Percentiles rank a stretch among this genome's conserved stretches.
phyloP scores from a whole-genome alignment of 2,888 invertebrate genomes.

The Ormia ochracea region DNA sequence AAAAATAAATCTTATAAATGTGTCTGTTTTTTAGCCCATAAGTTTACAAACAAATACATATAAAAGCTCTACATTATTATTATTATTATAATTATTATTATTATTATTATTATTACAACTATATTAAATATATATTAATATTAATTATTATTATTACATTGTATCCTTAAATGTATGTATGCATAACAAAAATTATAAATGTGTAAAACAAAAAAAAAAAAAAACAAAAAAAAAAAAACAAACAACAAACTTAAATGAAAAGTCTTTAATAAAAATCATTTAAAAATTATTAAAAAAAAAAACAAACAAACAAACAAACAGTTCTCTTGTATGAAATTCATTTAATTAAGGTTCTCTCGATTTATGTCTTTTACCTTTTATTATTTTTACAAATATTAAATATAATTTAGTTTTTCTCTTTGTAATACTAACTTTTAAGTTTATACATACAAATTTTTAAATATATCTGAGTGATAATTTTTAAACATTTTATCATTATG shows the following conservation, averaged over 20 bases:
- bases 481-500: not conserved
- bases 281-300: constrained; percentile 60
- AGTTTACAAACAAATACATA: constrained; percentile 66
- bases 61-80: constrained; percentile 48
- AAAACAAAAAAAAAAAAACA: constrained; percentile 5
- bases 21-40: constrained; percentile 75
- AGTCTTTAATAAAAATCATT: constrained; percentile 62
- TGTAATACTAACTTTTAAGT: not conserved
- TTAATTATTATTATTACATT: constrained; percentile 50
- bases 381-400: not conserved
- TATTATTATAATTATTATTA: constrained; percentile 42
- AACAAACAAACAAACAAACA: not conserved
- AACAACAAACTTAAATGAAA: constrained; percentile 49
- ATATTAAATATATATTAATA: constrained; percentile 45
- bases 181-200: constrained; percentile 62
- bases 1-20: constrained; percentile 64
- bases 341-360: not conserved
- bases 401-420: not conserved
- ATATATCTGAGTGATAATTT: not conserved
- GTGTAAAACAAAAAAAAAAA: constrained; percentile 55
- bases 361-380: not conserved
- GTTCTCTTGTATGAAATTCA: not conserved
- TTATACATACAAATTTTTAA: not conserved
- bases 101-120: constrained; percentile 33
- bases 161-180: constrained; percentile 61